Evolutionary conservation across 2,113 vertebrate species (phyloP), one percentile per base, ranked within the genome.

Genomic region (Anguilla japonica): DNA sequence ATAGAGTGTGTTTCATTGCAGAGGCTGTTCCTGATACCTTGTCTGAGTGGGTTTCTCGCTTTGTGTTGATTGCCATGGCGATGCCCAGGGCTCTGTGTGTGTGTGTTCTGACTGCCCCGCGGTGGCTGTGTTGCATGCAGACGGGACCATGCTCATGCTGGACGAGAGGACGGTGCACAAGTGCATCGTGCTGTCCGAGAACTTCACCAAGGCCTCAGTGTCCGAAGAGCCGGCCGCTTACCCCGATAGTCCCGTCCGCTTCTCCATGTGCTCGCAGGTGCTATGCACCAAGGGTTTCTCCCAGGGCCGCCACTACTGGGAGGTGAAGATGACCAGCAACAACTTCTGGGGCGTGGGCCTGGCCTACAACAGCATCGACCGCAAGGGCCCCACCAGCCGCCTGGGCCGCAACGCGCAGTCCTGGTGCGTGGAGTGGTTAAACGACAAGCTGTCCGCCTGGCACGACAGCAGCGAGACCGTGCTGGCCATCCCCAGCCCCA

Each of bases 361-460:
- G 87, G 96, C 98, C 83, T 98, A 97, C 0, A 89, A 90, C 85
- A 96, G 94, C 94, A 97, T 99, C 41, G 91, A 94, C 0, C 95
- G 97, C 1, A 93, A 94, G 0, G 97, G 98, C 20, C 92, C 93
- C 0, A 88, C 94, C 88, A 98, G 98, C 91, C 96, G 97, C 2
- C 94, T 99, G n/a, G 98, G 98, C 81, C 96, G 98, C 78, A 99
- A 98, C 90, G 41, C 75, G 11, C 86, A 92, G 39, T 99, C 98
- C 16, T 99, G 98, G 98, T 99, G 98, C 1, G 85, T 99, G 0
- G 98, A 99, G 94, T 98, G 97, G 96, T 96, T 97, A 85, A 97
- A 98, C 15, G 89, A 94, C 88, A 98, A 96, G 90, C 91, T 99
- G 82, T 99, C 97, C 0, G 95, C 96, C 71, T 99, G 98, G 98